phyloP scores from a whole-genome alignment of 2,888 invertebrate genomes.

The Euzetes globulus region DNA sequence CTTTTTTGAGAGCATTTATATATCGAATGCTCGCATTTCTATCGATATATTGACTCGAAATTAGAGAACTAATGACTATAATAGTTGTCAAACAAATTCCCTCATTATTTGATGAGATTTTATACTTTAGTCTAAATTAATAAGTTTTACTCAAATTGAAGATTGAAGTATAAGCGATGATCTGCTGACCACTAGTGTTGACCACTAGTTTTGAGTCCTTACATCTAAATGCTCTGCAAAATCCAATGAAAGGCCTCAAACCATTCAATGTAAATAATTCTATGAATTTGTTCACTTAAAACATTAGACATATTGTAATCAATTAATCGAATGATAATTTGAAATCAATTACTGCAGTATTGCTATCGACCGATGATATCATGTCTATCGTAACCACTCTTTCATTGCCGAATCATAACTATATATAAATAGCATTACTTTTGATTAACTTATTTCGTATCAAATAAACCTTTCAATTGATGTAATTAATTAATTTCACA shows the following conservation, averaged over 20 bases:
- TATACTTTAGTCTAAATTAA: background rate
- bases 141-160: background rate
- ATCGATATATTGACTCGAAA: background rate
- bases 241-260: background rate
- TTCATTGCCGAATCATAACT: background rate
- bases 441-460: constrained; percentile 23
- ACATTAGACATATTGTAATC: constrained; percentile 18
- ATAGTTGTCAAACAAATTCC: background rate
- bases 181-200: constrained; percentile 17
- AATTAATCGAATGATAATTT: constrained; percentile 2
- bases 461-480: background rate
- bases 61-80: background rate
- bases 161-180: constrained; percentile 17
- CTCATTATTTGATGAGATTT: background rate
- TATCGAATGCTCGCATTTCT: background rate
- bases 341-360: constrained; percentile 7
- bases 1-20: constrained; percentile 1
- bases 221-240: constrained; percentile 6
- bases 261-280: constrained; percentile 13
- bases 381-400: constrained; percentile 16
- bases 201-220: background rate
- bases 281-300: background rate
- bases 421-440: constrained; percentile 21
- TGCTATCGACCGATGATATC: constrained; percentile 16
- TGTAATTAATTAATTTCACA: constrained; percentile 9